phyloP scores from a whole-genome alignment of 2,113 vertebrate genomes.

The Pangasianodon gigas region DNA sequence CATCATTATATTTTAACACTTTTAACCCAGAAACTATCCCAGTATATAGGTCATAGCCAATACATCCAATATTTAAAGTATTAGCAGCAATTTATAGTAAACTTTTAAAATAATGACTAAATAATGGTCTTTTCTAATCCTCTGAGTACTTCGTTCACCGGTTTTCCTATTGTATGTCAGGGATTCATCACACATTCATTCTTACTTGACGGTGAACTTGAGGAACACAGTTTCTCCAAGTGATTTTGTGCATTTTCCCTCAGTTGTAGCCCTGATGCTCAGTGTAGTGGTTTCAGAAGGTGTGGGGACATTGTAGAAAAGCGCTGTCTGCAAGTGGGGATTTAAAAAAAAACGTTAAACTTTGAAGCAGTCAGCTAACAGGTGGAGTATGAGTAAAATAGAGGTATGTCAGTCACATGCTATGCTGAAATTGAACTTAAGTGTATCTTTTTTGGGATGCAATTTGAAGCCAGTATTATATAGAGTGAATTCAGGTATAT shows the following conservation, averaged over 20 bases:
- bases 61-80: too few relatives aligned
- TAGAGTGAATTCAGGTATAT: too few relatives aligned
- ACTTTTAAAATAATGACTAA: too few relatives aligned
- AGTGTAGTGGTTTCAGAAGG: slow-evolving; percentile 39
- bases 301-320: slow-evolving; percentile 67
- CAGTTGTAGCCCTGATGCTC: slow-evolving; percentile 25
- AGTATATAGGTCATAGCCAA: too few relatives aligned
- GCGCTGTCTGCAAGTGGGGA: slow-evolving; percentile 56
- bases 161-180: background rate
- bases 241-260: slow-evolving; percentile 44
- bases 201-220: slow-evolving; percentile 9
- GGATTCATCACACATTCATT: background rate
- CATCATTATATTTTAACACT: background rate
- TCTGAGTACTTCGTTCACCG: background rate
- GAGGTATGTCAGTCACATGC: background rate
- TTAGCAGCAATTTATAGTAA: too few relatives aligned
- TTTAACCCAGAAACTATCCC: background rate
- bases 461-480: too few relatives aligned
- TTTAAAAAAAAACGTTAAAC: background rate
- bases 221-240: background rate
- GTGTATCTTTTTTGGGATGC: too few relatives aligned
- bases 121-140: too few relatives aligned
- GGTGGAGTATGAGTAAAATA: background rate
- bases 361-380: background rate
- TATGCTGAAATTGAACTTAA: too few relatives aligned